Conservation (phyloP, 2,888 invertebrate genomes). For the Morpho helenor region DNA sequence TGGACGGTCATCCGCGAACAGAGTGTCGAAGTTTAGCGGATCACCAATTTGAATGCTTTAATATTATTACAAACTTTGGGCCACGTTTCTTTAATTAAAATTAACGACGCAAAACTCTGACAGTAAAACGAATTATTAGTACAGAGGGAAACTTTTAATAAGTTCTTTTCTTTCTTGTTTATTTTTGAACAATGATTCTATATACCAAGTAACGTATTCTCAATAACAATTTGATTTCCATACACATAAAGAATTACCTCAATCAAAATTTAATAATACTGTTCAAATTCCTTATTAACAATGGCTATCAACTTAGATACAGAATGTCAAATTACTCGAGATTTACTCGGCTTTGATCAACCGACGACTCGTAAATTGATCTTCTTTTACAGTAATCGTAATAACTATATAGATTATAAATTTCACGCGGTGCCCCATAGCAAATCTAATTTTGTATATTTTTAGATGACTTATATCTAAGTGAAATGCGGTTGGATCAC, state of each 20-base stretch:
- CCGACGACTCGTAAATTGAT: constrained; percentile 11
- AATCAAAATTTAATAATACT: constrained; percentile 20
- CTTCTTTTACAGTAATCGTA: constrained; percentile 25
- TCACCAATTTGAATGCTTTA: constrained; percentile 78
- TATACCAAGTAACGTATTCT: background rate
- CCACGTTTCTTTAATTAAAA: constrained; percentile 79
- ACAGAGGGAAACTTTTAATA: constrained; percentile 77
- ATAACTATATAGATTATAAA: constrained; percentile 57
- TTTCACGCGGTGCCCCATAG: constrained; percentile 49
- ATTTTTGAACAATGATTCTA: constrained; percentile 55
- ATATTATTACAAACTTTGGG: constrained; percentile 74
- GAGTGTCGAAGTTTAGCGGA: constrained; percentile 76
- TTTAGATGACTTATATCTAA: constrained; percentile 7
- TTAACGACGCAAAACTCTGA: constrained; percentile 78
- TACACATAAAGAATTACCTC: constrained; percentile 25
- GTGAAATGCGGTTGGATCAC: background rate
- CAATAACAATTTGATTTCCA: constrained; percentile 36
- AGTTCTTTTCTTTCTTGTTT: constrained; percentile 70
- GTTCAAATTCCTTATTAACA: constrained; percentile 22
- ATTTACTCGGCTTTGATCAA: constrained; percentile 18
- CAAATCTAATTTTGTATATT: constrained; percentile 17
- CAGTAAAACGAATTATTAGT: constrained; percentile 79
- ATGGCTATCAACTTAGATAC: constrained; percentile 29
- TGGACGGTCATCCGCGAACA: constrained; percentile 69
- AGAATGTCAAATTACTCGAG: constrained; percentile 20